A percentile compares a stretch with the other conserved stretches of the same genome.
Conservation (phyloP, 2,888 invertebrate species). For the Drosophila leonis region DNA sequence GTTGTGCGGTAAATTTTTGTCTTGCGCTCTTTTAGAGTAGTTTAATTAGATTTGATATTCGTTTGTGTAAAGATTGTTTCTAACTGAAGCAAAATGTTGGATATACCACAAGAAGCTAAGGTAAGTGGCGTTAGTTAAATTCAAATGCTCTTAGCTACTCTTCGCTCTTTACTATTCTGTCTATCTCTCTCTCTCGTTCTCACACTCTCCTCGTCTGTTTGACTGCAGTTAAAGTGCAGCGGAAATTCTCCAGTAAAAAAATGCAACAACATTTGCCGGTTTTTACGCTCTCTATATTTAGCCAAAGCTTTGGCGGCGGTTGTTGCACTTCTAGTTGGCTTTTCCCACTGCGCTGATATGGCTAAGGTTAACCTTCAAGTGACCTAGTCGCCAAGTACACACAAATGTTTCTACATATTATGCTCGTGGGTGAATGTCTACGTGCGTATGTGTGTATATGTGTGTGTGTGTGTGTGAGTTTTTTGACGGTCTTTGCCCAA, state of each 20-base stretch:
- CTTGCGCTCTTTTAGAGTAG: conserved; percentile 2
- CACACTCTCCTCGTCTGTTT: not conserved
- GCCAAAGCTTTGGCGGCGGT: conserved; percentile 20
- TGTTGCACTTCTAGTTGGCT: conserved; percentile 58
- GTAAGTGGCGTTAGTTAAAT: conserved; percentile 60
- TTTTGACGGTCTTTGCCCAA: conserved; percentile 31
- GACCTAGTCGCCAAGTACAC: conserved; percentile 69
- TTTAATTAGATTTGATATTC: conserved; percentile 1
- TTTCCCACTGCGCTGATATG: conserved; percentile 51
- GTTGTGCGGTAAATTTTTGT: conserved; percentile 1
- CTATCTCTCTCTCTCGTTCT: conserved; percentile 1
- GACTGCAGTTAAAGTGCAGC: conserved; percentile 39
- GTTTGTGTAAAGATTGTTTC: conserved; percentile 16
- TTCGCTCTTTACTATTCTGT: conserved; percentile 1
- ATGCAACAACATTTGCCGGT: conserved; percentile 59
- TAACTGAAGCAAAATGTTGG: conserved; percentile 74
- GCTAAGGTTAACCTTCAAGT: conserved; percentile 74
- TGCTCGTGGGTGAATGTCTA: conserved; percentile 17
- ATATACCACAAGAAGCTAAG: conserved; percentile 83
- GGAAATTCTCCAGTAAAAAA: conserved; percentile 51
- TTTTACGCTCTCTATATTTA: conserved; percentile 31
- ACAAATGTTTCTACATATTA: conserved; percentile 33
- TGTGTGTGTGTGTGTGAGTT: not conserved
- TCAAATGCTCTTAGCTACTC: not conserved
- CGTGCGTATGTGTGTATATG: conserved; percentile 10